Percentiles rank a stretch among this genome's conserved stretches.
phyloP scores from a whole-genome alignment of 2,797 vertebrate genomes.

The Forpus xanthops region DNA sequence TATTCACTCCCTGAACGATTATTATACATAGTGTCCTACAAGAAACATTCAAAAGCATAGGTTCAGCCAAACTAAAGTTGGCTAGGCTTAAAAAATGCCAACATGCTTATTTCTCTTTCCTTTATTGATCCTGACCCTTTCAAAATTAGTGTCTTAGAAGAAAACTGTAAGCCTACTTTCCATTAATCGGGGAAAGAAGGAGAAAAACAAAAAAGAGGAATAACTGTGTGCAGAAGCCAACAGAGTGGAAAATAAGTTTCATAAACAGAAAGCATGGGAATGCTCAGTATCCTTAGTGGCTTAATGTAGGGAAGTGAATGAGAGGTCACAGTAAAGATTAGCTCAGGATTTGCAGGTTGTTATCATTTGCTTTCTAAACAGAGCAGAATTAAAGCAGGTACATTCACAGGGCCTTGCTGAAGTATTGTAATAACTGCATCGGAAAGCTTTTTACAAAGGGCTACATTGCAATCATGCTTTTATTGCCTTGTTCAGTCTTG shows the following conservation, averaged over 20 bases:
- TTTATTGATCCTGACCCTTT: conserved; percentile 3
- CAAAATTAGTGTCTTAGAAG: neutral
- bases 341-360: neutral
- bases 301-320: neutral
- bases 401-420: neutral
- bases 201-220: neutral
- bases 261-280: conserved; percentile 53
- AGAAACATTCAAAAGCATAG: neutral
- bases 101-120: neutral
- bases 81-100: neutral
- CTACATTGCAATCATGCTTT: neutral
- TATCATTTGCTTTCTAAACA: conserved; percentile 32
- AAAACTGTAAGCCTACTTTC: neutral
- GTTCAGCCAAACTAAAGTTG: neutral
- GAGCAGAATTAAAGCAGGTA: neutral
- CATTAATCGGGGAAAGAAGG: neutral
- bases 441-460: neutral
- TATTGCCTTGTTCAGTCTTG: neutral
- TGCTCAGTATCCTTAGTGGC: conserved; percentile 15
- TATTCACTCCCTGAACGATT: neutral
- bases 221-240: neutral
- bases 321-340: neutral
- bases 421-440: neutral
- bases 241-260: conserved; percentile 28
- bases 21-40: neutral